Percentiles rank a stretch among this genome's conserved stretches.
These are phyloP conservation scores for Hermetia illucens DNA, from an alignment of 1,140 invertebrate species.

Conservation along the genomic window DNA sequence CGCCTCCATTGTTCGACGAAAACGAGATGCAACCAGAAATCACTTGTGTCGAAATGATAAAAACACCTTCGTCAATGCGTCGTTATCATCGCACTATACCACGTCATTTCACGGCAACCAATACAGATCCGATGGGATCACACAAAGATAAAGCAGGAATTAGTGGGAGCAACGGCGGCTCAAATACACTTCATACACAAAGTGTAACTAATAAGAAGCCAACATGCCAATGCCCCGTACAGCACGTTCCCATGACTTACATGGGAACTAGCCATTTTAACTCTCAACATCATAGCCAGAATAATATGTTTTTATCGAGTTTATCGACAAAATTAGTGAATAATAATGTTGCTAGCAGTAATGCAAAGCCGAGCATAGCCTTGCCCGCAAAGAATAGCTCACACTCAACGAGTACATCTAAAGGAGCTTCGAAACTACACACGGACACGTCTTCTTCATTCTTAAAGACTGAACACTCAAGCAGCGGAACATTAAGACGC, in stretches of 20 bases:
- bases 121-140: no score
- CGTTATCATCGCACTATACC: constrained; percentile 31
- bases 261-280: constrained; percentile 19
- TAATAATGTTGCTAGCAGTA: no score
- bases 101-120: constrained; percentile 23
- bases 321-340: constrained; percentile 7
- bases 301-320: constrained; percentile 15
- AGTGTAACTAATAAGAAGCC: constrained; percentile 25
- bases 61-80: constrained; percentile 22
- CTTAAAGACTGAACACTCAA: background rate
- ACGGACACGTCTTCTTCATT: constrained; percentile 4
- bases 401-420: no score
- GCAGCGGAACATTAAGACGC: constrained; percentile 1
- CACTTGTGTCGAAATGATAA: constrained; percentile 11
- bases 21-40: constrained; percentile 11
- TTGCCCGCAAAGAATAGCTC: no score
- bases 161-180: no score
- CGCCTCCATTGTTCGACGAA: constrained; percentile 7
- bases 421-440: constrained; percentile 2
- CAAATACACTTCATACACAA: no score
- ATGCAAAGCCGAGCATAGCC: background rate
- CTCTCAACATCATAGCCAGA: constrained; percentile 18
- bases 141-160: no score
- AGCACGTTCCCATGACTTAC: constrained; percentile 31
- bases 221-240: constrained; percentile 29